A percentile compares a stretch with the other conserved stretches of the same genome.
phyloP scores from a whole-genome alignment of 2,888 invertebrate genomes.

The Carpatolechia fugitivella region DNA sequence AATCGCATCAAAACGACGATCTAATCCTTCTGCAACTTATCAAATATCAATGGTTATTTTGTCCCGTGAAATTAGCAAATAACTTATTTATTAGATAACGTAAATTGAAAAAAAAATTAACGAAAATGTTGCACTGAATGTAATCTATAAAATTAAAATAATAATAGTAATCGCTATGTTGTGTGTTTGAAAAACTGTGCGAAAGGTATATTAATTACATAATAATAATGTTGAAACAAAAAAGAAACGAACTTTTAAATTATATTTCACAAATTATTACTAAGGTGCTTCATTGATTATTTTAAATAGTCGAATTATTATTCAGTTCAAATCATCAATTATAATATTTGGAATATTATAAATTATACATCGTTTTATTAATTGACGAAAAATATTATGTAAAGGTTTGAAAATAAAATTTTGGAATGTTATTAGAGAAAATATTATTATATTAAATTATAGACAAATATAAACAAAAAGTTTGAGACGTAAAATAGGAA shows the following conservation, averaged over 20 bases:
- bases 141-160: neutral
- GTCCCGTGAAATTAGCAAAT: neutral
- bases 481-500: neutral
- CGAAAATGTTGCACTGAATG: neutral
- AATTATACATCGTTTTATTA: no score
- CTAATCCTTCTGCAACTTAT: neutral
- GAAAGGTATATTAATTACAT: neutral
- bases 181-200: neutral
- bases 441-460: no score
- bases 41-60: neutral
- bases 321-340: neutral
- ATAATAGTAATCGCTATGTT: no score
- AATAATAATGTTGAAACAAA: neutral
- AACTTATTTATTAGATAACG: neutral
- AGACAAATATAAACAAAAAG: no score
- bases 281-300: slow-evolving; percentile 1
- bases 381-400: no score
- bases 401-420: no score
- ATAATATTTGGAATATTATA: no score
- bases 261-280: neutral
- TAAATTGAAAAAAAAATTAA: neutral
- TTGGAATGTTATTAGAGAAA: no score
- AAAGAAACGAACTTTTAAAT: neutral
- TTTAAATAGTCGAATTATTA: neutral
- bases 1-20: no score